Percentiles rank a stretch among this genome's conserved stretches.
phyloP scores from a whole-genome alignment of 2,797 vertebrate genomes.

The Gambusia yucatana region DNA sequence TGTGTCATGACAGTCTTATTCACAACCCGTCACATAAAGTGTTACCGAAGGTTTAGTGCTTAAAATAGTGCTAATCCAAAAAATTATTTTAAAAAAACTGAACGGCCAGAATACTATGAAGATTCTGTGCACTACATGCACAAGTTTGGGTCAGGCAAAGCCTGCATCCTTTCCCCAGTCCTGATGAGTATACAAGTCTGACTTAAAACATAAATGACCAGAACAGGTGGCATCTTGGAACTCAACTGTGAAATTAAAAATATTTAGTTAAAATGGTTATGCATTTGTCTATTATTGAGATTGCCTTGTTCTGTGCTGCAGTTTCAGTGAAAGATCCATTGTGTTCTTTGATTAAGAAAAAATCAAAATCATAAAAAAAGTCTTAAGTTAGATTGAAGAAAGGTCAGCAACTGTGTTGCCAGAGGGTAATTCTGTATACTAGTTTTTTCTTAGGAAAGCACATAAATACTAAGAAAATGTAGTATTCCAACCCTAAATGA shows the following conservation, averaged over 20 bases:
- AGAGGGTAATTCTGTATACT: not conserved
- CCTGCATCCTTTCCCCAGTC: not conserved
- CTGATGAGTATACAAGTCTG: not conserved
- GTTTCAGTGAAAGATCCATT: not conserved
- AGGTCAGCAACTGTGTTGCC: not conserved
- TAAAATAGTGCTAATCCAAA: too few relatives aligned
- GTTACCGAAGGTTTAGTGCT: too few relatives aligned
- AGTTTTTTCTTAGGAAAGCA: not conserved
- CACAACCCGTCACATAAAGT: too few relatives aligned
- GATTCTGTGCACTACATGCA: not conserved
- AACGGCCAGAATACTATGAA: not conserved
- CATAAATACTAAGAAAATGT: not conserved
- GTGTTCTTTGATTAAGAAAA: not conserved
- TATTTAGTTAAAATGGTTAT: not conserved
- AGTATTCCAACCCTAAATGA: not conserved
- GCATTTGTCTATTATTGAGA: not conserved
- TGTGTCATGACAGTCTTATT: too few relatives aligned
- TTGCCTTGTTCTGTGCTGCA: not conserved
- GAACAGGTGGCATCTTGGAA: not conserved
- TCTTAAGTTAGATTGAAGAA: not conserved
- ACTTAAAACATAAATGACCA: not conserved
- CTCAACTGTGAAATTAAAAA: not conserved
- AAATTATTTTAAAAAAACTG: not conserved
- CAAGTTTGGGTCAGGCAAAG: not conserved
- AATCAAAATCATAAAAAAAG: not conserved